These are phyloP conservation scores for Dolichomitus sp. DNA, from an alignment of 2,888 invertebrate species.

Conservation along the genomic window DNA sequence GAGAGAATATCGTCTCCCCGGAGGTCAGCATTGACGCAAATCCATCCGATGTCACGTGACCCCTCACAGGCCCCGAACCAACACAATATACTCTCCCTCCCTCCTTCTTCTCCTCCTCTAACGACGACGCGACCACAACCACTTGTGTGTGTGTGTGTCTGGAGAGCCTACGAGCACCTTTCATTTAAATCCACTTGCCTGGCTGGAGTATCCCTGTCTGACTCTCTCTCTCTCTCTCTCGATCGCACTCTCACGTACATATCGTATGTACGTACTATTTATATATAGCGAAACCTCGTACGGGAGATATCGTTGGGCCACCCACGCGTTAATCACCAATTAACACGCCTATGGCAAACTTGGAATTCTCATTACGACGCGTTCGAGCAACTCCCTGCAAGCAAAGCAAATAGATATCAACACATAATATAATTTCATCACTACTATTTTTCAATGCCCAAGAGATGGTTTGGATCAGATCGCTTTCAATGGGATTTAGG, in stretches of 20 bases:
- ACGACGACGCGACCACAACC: conserved; percentile 21
- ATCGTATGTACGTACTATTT: conserved; percentile 44
- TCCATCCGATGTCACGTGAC: conserved; percentile 89
- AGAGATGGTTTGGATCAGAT: neutral
- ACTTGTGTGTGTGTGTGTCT: conserved; percentile 51
- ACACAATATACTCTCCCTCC: conserved; percentile 69
- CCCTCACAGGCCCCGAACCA: conserved; percentile 73
- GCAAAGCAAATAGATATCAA: conserved; percentile 3
- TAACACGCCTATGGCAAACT: conserved; percentile 47
- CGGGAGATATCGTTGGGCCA: conserved; percentile 49
- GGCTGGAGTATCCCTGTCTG: neutral
- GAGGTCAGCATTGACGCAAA: conserved; percentile 93
- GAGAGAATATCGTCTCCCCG: conserved; percentile 87
- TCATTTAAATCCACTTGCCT: conserved; percentile 56
- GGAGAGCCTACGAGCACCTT: conserved; percentile 54
- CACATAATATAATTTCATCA: neutral
- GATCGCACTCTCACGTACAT: conserved; percentile 12
- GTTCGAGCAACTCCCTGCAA: neutral
- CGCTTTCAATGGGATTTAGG: neutral
- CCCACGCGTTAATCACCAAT: conserved; percentile 61
- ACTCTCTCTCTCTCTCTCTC: neutral
- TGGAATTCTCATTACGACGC: conserved; percentile 39
- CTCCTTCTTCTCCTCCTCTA: conserved; percentile 39
- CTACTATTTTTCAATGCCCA: neutral
- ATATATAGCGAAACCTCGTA: conserved; percentile 17